Evolutionary conservation across 2,797 vertebrate genomes (phyloP).

Genomic region (Lepidocolaptes lacrymiger): DNA sequence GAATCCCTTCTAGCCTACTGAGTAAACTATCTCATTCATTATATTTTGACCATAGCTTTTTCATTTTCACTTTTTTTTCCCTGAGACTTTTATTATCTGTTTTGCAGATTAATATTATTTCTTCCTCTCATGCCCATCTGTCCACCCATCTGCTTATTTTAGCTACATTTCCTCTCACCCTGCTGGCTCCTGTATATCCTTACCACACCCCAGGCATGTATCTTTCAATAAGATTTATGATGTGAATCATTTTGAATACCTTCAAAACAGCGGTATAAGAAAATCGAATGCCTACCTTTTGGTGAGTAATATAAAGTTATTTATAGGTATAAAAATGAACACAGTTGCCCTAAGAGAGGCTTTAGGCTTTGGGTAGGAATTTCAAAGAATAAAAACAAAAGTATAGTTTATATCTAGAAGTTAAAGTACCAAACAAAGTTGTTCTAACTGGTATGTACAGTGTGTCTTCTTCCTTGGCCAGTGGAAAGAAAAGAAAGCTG

Average conservation of each 20-base stretch:
- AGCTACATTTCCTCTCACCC: constrained; percentile 20
- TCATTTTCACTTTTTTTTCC: neutral
- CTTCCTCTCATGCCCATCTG: constrained; percentile 29
- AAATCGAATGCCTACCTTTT: constrained; percentile 30
- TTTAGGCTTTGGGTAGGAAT: neutral
- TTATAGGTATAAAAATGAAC: constrained; percentile 40
- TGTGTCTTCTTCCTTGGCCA: neutral
- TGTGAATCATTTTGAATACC: constrained; percentile 9
- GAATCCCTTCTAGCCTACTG: neutral
- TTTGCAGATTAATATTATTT: constrained; percentile 33
- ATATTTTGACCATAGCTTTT: neutral
- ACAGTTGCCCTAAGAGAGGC: neutral
- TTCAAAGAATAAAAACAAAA: constrained; percentile 18
- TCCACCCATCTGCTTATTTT: constrained; percentile 41
- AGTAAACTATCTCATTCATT: neutral
- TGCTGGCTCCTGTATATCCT: neutral
- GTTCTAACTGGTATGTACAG: neutral
- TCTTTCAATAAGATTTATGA: constrained; percentile 54
- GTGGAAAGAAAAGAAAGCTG: neutral
- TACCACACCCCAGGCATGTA: constrained; percentile 19
- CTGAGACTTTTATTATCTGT: neutral
- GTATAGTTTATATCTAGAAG: neutral
- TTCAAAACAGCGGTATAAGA: constrained; percentile 32
- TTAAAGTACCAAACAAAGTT: neutral
- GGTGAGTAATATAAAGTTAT: constrained; percentile 24